phyloP scores from a whole-genome alignment of 2,888 invertebrate species.

The Trissonchulus sp. region DNA sequence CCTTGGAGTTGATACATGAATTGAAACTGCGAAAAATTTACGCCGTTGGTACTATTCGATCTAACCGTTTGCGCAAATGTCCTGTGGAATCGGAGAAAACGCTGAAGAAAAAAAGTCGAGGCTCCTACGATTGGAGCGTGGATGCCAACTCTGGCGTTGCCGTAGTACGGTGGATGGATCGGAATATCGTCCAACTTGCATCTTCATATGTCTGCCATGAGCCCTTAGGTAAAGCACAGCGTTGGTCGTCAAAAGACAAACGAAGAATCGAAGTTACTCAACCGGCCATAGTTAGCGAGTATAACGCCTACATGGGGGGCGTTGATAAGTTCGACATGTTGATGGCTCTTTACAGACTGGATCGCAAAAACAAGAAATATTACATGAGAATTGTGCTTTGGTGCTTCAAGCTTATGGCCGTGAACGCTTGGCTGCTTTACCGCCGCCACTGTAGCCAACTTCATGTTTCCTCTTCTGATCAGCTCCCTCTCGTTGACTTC shows the following conservation, averaged over 20 bases:
- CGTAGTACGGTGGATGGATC: not conserved
- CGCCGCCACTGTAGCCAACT: not conserved
- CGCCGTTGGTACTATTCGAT: not conserved
- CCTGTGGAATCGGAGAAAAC: not conserved
- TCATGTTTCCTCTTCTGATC: not conserved
- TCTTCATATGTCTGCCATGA: not conserved
- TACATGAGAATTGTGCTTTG: not conserved
- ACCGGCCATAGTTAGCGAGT: not conserved
- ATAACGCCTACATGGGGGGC: not conserved
- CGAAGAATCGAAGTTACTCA: not conserved
- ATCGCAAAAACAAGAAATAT: not conserved
- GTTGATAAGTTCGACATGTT: not conserved
- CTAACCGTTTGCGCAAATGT: not conserved
- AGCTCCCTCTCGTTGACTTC: not conserved
- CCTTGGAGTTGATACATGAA: not conserved
- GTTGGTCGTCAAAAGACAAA: too few relatives aligned
- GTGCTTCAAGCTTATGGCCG: not conserved
- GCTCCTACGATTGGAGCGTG: not conserved
- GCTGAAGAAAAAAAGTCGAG: not conserved
- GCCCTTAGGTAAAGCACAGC: too few relatives aligned
- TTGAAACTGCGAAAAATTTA: not conserved
- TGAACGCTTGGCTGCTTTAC: not conserved
- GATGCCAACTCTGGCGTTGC: not conserved
- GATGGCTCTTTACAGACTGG: not conserved
- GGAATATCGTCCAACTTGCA: not conserved